Evolutionary conservation across 2,797 vertebrate species (phyloP).

Genomic region (Echiichthys vipera): DNA sequence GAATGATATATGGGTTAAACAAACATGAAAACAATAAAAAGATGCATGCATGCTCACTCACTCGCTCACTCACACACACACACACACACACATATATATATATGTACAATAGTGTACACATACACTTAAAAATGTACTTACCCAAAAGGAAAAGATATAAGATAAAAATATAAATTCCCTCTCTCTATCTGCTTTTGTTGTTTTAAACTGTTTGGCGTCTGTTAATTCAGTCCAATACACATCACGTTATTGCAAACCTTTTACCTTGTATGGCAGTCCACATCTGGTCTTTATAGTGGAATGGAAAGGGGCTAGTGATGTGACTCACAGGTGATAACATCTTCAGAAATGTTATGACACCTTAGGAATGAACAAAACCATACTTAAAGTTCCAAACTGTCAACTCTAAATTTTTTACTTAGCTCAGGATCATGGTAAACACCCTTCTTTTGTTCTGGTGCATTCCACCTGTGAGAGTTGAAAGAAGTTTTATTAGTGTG

Average conservation of each 20-base stretch:
- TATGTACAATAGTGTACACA: background rate
- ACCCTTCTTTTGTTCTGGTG: background rate
- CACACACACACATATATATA: no score
- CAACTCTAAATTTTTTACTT: no score
- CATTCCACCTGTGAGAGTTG: background rate
- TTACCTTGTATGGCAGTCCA: background rate
- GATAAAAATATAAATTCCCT: background rate
- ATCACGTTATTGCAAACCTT: background rate
- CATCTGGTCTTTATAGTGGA: background rate
- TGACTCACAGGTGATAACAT: background rate
- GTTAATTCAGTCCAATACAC: no score
- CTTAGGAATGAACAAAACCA: background rate
- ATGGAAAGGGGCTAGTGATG: background rate
- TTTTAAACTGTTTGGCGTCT: no score
- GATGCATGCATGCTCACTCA: no score
- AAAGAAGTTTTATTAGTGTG: no score
- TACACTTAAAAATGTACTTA: background rate
- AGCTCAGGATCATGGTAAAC: background rate
- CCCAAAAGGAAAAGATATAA: background rate
- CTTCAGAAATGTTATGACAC: background rate
- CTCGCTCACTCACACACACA: no score
- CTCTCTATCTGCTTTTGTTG: no score
- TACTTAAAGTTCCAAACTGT: no score
- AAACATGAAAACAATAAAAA: no score
- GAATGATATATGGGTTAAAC: no score